Percentiles rank a stretch among this genome's conserved stretches.
Conservation (phyloP, 2,113 vertebrate species). For the Vulpes lagopus region DNA sequence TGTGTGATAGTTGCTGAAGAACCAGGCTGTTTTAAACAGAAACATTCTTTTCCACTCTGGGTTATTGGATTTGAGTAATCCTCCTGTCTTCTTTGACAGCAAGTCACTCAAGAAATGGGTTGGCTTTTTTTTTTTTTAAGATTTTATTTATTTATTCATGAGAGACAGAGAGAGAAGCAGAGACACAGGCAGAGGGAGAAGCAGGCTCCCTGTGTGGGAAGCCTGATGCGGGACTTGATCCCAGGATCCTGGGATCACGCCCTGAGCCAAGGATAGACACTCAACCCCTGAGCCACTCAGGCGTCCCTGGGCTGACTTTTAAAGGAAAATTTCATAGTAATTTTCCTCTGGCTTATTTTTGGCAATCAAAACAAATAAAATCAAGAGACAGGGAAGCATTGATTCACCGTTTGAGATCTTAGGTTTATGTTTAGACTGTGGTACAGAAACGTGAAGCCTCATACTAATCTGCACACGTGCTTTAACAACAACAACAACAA, state of each 20-base stretch:
- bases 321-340: conserved; percentile 24
- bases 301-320: background rate
- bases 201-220: too few species aligned
- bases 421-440: background rate
- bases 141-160: too few species aligned
- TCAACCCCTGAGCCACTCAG: too few species aligned
- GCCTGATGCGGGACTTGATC: too few species aligned
- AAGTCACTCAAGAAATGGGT: background rate
- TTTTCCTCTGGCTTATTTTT: conserved; percentile 32
- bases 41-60: background rate
- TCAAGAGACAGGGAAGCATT: background rate
- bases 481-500: background rate
- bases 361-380: conserved; percentile 36
- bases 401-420: background rate
- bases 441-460: background rate
- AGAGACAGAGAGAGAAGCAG: too few species aligned
- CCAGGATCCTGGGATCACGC: too few species aligned
- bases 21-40: background rate
- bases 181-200: too few species aligned
- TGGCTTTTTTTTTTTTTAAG: background rate
- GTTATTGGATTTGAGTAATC: background rate
- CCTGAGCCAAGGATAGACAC: too few species aligned
- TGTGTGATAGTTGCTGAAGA: background rate
- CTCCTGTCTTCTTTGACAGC: background rate
- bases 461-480: background rate